phyloP scores from a whole-genome alignment of 2,113 vertebrate species.

The Salvelinus fontinalis region DNA sequence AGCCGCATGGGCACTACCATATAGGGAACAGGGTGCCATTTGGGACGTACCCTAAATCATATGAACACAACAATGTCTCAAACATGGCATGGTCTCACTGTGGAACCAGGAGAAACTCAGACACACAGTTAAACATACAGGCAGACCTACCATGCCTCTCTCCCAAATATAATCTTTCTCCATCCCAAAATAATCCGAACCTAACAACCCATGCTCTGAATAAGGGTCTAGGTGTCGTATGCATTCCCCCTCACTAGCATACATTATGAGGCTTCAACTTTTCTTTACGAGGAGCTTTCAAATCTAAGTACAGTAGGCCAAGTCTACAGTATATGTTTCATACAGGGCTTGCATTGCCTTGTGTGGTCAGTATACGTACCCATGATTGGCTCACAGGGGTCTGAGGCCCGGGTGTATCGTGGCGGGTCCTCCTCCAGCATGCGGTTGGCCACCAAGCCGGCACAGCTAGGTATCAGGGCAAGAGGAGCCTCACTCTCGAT shows the following conservation, averaged over 20 bases:
- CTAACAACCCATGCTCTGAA: not conserved
- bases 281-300: no score
- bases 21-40: no score
- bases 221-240: not conserved
- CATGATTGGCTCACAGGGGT: slow-evolving; percentile 82
- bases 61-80: no score
- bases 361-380: slow-evolving; percentile 60
- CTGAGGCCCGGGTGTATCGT: slow-evolving; percentile 90
- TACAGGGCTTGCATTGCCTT: not conserved
- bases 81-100: slow-evolving; percentile 69
- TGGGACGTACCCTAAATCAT: no score
- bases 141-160: not conserved
- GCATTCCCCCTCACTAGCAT: no score
- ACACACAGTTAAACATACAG: not conserved
- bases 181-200: not conserved
- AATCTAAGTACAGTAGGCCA: no score
- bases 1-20: no score
- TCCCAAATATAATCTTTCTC: not conserved
- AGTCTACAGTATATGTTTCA: not conserved
- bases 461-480: slow-evolving; percentile 80
- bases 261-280: no score
- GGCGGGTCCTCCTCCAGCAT: slow-evolving; percentile 92
- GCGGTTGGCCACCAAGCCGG: slow-evolving; percentile 86
- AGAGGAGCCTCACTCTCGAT: slow-evolving; percentile 90
- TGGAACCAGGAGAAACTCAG: not conserved